These are phyloP conservation scores for Meriones psammophilus DNA, from an alignment of 2,797 vertebrate genomes.

Conservation along the genomic window DNA sequence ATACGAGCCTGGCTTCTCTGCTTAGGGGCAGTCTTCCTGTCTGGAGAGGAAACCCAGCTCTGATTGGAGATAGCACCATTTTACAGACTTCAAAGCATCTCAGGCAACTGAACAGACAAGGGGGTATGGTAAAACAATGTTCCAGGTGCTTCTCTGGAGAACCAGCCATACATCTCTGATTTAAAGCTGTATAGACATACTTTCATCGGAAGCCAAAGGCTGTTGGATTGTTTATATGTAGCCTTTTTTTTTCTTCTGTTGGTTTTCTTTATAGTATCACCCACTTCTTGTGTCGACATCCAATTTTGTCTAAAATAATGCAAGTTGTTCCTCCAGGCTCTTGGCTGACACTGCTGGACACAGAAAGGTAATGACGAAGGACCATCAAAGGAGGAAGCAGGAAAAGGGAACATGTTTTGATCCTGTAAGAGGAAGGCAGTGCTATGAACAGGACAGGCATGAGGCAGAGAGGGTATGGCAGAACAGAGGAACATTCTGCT, in stretches of 20 bases:
- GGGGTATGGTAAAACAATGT: slow-evolving; percentile 50
- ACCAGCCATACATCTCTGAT: slow-evolving; percentile 2
- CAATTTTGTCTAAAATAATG: background rate
- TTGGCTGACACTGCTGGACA: background rate
- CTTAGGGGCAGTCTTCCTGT: slow-evolving; percentile 56
- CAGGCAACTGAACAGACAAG: slow-evolving; percentile 42
- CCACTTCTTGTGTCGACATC: background rate
- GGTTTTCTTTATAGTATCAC: background rate
- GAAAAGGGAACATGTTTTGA: background rate
- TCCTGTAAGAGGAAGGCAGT: background rate
- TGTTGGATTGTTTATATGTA: background rate
- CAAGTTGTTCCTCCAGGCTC: background rate
- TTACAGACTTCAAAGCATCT: slow-evolving; percentile 68
- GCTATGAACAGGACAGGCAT: background rate
- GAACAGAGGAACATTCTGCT: background rate
- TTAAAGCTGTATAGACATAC: background rate
- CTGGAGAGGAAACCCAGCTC: slow-evolving; percentile 74
- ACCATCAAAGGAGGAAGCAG: background rate
- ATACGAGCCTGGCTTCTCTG: slow-evolving; percentile 63
- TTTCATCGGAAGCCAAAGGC: slow-evolving; percentile 41
- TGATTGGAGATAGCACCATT: slow-evolving; percentile 61
- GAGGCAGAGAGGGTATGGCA: fast-evolving
- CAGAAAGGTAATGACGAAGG: background rate
- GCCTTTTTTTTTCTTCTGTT: background rate
- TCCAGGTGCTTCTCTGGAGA: slow-evolving; percentile 56